A percentile compares a stretch with the other conserved stretches of the same genome.
These are phyloP conservation scores for Tethea ocularis DNA, from an alignment of 2,888 invertebrate genomes.

Conservation along the genomic window DNA sequence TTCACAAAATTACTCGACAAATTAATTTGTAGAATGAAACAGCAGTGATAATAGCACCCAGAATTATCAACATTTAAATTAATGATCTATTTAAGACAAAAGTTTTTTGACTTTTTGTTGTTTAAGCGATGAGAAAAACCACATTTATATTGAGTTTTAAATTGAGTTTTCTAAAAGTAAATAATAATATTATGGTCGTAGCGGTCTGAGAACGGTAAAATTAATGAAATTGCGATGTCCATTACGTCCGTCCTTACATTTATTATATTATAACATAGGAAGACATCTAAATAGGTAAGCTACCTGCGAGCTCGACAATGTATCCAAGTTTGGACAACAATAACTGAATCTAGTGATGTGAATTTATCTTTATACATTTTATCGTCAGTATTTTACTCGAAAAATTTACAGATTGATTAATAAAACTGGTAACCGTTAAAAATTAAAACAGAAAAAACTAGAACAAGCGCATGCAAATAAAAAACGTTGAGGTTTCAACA, in stretches of 20 bases:
- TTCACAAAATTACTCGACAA: slow-evolving; percentile 21
- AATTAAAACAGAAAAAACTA: no score
- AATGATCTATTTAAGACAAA: background rate
- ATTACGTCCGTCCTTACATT: slow-evolving; percentile 4
- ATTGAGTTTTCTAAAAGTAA: no score
- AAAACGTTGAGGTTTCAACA: no score
- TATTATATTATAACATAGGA: slow-evolving; percentile 5
- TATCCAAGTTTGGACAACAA: slow-evolving; percentile 21
- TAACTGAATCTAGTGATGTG: slow-evolving; percentile 6
- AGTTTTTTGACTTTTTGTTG: background rate
- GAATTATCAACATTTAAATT: slow-evolving; percentile 21
- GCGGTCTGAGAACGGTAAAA: background rate
- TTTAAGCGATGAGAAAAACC: background rate
- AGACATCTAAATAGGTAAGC: slow-evolving; percentile 14
- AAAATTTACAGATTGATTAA: no score
- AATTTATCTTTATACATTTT: background rate
- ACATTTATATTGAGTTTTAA: no score
- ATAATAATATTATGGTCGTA: background rate
- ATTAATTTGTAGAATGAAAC: slow-evolving; percentile 39
- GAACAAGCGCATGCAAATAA: no score
- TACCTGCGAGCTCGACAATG: slow-evolving; percentile 13
- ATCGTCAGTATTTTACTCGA: background rate
- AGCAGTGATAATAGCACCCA: slow-evolving; percentile 31
- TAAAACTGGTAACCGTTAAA: no score
- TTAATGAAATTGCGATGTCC: background rate